phyloP scores from a whole-genome alignment of 30 jellyfish, hydroid and myxozoan genomes.

The Catostylus mosaicus region DNA sequence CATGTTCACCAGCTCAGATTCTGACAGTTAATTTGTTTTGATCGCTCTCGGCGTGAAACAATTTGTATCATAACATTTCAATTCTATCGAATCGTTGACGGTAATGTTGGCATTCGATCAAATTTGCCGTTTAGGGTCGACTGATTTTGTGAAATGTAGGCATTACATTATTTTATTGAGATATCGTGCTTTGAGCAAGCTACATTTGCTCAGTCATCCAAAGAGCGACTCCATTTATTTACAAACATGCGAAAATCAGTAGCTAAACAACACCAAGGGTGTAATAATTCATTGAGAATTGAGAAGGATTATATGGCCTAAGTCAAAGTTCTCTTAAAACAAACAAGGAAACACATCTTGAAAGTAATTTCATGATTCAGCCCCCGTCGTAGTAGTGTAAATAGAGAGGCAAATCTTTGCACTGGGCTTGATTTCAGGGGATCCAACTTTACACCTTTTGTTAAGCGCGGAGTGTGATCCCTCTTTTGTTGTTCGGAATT shows the following conservation, averaged over 20 bases:
- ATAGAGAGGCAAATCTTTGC: not conserved
- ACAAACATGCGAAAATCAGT: not conserved
- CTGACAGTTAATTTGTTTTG: not conserved
- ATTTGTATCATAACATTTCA: not conserved
- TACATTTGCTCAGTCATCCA: no score
- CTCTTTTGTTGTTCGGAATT: not conserved
- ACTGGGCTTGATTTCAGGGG: not conserved
- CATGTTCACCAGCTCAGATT: no score
- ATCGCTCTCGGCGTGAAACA: not conserved
- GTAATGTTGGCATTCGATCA: not conserved
- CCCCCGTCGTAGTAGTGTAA: not conserved
- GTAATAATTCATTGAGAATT: constrained; percentile 16
- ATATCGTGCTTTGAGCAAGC: not conserved
- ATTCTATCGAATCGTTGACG: not conserved
- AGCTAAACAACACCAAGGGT: not conserved
- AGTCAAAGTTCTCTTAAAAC: constrained; percentile 20
- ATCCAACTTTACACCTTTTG: not conserved
- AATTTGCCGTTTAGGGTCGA: not conserved
- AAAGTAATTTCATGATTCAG: not conserved
- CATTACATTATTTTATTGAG: not conserved
- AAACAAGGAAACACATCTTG: constrained; percentile 44
- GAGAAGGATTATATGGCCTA: constrained; percentile 53
- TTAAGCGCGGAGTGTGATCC: not conserved
- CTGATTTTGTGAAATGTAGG: not conserved
- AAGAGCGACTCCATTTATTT: not conserved